Conservation (phyloP, 2,113 vertebrate genomes). For the Taurulus bubalis region DNA sequence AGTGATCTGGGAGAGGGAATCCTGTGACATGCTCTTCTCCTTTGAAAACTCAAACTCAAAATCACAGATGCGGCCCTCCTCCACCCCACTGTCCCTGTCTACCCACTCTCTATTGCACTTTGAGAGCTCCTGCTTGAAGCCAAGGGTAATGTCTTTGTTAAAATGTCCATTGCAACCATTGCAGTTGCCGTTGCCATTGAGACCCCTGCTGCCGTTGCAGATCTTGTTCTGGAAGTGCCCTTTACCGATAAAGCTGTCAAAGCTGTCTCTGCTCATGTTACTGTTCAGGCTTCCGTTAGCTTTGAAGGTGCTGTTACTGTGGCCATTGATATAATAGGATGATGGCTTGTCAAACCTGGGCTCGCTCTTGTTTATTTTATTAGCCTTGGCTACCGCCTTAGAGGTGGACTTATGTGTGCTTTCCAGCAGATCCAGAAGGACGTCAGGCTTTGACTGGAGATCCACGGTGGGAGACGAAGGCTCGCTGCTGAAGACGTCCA, state of each 20-base stretch:
- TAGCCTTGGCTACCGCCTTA: slow-evolving; percentile 81
- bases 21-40: slow-evolving; percentile 87
- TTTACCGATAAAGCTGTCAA: slow-evolving; percentile 67
- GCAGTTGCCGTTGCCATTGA: slow-evolving; percentile 59
- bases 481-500: slow-evolving; percentile 75
- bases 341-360: slow-evolving; percentile 82
- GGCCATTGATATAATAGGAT: slow-evolving; percentile 83
- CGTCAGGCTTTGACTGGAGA: slow-evolving; percentile 67
- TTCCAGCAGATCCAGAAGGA: slow-evolving; percentile 79
- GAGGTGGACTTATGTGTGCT: slow-evolving; percentile 84
- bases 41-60: slow-evolving; percentile 87
- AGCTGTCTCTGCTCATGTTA: slow-evolving; percentile 73
- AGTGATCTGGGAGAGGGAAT: slow-evolving; percentile 90
- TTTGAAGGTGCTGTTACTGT: slow-evolving; percentile 76
- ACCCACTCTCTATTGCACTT: slow-evolving; percentile 90
- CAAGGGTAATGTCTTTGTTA: slow-evolving; percentile 77
- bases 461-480: slow-evolving; percentile 61
- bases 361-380: slow-evolving; percentile 82
- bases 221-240: slow-evolving; percentile 59
- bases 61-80: slow-evolving; percentile 85
- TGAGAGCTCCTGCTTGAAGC: slow-evolving; percentile 88
- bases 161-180: slow-evolving; percentile 67
- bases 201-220: slow-evolving; percentile 48
- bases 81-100: slow-evolving; percentile 88
- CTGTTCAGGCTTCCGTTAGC: slow-evolving; percentile 73